These are phyloP conservation scores for Piscicola geometra DNA, from an alignment of 2,888 invertebrate genomes.

Conservation along the genomic window DNA sequence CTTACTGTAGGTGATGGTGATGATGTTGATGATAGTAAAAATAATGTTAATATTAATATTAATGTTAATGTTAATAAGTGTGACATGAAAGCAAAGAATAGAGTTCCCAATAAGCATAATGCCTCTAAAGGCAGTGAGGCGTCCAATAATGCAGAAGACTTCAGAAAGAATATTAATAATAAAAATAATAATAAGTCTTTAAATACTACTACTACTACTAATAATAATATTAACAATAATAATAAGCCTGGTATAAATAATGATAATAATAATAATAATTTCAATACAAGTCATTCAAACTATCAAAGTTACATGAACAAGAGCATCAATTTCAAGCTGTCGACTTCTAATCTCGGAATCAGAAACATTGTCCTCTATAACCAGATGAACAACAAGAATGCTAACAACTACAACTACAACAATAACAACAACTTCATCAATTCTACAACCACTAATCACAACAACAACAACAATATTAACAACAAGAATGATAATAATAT, in stretches of 20 bases:
- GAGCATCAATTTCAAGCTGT: neutral
- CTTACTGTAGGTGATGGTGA: neutral
- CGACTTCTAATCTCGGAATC: neutral
- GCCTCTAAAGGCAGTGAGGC: no score
- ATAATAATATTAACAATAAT: neutral
- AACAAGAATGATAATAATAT: no score
- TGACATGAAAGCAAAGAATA: no score
- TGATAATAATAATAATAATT: neutral
- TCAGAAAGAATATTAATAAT: neutral
- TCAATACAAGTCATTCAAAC: neutral
- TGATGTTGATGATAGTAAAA: neutral
- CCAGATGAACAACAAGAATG: neutral
- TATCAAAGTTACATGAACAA: neutral
- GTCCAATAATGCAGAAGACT: no score
- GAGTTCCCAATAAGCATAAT: no score
- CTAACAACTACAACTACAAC: neutral
- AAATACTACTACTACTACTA: neutral
- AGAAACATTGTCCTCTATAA: constrained; percentile 10
- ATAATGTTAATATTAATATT: neutral
- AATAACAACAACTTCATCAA: neutral
- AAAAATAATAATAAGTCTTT: neutral
- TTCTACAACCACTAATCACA: no score
- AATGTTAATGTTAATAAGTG: no score
- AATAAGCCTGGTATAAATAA: neutral
- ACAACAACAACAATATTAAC: no score